These are phyloP conservation scores for Zaprionus obscuricornis DNA, from an alignment of 2,888 invertebrate species.

Conservation along the genomic window DNA sequence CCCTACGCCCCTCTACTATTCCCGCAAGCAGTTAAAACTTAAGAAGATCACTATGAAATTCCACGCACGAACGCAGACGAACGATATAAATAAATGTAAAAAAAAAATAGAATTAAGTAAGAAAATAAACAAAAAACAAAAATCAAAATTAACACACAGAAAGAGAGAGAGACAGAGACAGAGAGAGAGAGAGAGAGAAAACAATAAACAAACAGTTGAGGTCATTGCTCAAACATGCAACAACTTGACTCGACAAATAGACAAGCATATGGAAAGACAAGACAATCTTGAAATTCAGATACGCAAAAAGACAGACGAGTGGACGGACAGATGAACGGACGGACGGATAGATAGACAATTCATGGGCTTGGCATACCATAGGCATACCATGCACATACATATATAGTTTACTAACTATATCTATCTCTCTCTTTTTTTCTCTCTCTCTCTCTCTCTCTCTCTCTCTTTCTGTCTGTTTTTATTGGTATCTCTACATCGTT, in stretches of 20 bases:
- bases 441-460: no score
- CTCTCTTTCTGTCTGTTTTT: no score
- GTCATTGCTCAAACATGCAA: conserved; percentile 59
- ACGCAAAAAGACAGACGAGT: no score
- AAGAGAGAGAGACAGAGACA: no score
- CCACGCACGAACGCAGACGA: conserved; percentile 31
- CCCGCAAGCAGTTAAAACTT: no score
- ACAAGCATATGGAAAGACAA: conserved; percentile 33
- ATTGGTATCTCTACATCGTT: conserved; percentile 4
- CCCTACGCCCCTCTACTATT: no score
- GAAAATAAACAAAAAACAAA: no score
- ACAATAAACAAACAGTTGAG: conserved; percentile 54
- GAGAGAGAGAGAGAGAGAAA: no score
- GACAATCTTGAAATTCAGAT: no score
- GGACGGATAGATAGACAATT: no score
- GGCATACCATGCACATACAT: background rate
- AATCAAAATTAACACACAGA: no score
- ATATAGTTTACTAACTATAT: background rate
- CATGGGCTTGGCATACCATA: conserved; percentile 24
- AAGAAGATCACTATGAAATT: conserved; percentile 30
- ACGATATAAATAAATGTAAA: conserved; percentile 8
- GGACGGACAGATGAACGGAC: no score
- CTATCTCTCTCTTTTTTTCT: conserved; percentile 8
- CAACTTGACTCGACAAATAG: conserved; percentile 41
- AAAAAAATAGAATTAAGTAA: conserved; percentile 2